phyloP scores from a whole-genome alignment of 2,797 vertebrate species.

The Platyrinchus mystaceus region DNA sequence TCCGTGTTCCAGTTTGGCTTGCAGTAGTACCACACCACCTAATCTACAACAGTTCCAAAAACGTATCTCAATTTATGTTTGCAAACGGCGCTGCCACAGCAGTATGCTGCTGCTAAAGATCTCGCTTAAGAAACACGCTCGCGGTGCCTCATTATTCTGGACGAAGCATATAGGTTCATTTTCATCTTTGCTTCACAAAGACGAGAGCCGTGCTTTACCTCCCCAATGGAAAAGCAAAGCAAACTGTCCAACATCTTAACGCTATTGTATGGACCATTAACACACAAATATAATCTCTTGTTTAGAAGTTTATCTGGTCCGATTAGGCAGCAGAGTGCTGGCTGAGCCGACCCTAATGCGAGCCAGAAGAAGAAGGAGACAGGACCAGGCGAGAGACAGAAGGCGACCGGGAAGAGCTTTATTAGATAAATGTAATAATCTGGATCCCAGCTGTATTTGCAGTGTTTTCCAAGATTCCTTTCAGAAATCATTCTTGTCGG shows the following conservation, averaged over 20 bases:
- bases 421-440: constrained; percentile 56
- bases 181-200: not conserved
- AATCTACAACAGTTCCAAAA: not conserved
- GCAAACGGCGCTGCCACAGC: not conserved
- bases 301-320: not conserved
- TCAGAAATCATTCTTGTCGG: constrained; percentile 72
- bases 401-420: not conserved
- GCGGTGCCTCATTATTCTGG: not conserved
- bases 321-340: not conserved
- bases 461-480: constrained; percentile 37
- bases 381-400: not conserved
- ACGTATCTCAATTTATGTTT: not conserved
- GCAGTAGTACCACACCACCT: not conserved
- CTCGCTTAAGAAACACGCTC: not conserved
- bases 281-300: not conserved
- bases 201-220: not conserved
- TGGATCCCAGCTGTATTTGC: constrained; percentile 71
- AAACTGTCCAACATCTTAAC: not conserved
- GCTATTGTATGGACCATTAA: not conserved
- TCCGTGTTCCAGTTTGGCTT: not conserved
- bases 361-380: not conserved
- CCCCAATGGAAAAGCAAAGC: not conserved
- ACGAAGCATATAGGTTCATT: accelerated
- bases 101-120: not conserved
- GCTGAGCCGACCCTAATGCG: not conserved